Percentiles rank a stretch among this genome's conserved stretches.
These are phyloP conservation scores for Tachina lurida DNA, from an alignment of 2,888 invertebrate species.

Conservation along the genomic window DNA sequence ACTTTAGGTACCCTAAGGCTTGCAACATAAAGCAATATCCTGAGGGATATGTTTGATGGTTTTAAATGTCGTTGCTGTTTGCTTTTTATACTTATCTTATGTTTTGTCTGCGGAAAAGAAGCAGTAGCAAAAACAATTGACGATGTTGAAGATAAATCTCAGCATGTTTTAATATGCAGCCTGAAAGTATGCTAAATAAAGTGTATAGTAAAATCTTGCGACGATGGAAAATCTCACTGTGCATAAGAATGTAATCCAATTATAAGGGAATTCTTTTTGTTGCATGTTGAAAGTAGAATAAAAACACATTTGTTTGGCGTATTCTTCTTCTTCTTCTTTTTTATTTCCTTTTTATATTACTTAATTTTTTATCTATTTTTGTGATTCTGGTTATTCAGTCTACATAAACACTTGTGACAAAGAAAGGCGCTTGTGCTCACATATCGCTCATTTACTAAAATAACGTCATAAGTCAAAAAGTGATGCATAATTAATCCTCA, in stretches of 20 bases:
- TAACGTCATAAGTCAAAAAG: too few relatives aligned
- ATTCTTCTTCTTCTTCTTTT: background rate
- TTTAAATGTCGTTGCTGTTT: conserved; percentile 47
- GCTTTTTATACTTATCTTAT: background rate
- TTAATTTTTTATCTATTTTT: background rate
- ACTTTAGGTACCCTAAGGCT: conserved; percentile 33
- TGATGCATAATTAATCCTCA: too few relatives aligned
- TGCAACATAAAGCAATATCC: conserved; percentile 54
- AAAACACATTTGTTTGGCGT: background rate
- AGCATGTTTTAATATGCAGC: conserved; percentile 43
- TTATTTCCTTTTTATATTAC: background rate
- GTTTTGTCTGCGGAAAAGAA: conserved; percentile 19
- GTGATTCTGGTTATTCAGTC: conserved; percentile 7
- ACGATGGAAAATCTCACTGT: background rate
- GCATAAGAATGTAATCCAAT: conserved; percentile 32
- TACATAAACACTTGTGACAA: conserved; percentile 57
- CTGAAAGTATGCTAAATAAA: conserved; percentile 58
- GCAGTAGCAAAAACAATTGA: background rate
- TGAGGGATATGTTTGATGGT: conserved; percentile 57
- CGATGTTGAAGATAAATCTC: conserved; percentile 23
- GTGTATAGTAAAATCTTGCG: background rate
- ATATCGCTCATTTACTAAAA: background rate
- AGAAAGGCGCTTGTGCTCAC: conserved; percentile 45
- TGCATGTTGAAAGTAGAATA: background rate
- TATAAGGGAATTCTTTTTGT: conserved; percentile 20